Percentiles rank a stretch among this genome's conserved stretches.
Conservation (phyloP, 2,113 vertebrate genomes). For the Tyrannus savana region DNA sequence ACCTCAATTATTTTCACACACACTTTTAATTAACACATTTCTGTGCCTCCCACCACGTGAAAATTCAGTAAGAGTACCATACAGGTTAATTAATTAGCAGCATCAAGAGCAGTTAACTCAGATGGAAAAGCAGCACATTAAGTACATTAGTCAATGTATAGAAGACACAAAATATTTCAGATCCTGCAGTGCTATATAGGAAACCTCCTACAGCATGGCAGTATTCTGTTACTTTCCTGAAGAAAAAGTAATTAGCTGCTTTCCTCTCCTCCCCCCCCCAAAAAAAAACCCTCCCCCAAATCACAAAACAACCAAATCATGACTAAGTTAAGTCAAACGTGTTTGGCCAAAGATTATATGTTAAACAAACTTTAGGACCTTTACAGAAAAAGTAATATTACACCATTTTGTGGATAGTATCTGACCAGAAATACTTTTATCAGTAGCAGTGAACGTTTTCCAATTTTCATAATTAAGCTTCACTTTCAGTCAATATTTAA, state of each 20-base stretch:
- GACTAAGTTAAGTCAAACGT: neutral
- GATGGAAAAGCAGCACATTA: neutral
- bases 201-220: neutral
- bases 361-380: neutral
- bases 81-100: neutral
- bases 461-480: neutral
- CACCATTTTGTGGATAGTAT: neutral
- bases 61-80: neutral
- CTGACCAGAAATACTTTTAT: neutral
- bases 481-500: neutral
- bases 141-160: neutral
- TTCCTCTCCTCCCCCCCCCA: rapidly evolving
- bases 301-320: neutral
- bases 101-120: neutral
- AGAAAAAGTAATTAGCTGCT: neutral
- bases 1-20: neutral
- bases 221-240: neutral
- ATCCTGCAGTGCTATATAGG: neutral
- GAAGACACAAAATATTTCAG: neutral
- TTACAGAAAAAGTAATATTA: neutral
- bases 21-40: neutral
- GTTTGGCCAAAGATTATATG: neutral
- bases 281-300: neutral
- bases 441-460: neutral
- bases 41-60: neutral